A percentile compares a stretch with the other conserved stretches of the same genome.
Conservation (phyloP, 2,113 vertebrate genomes). For the Coryphaenoides rupestris region DNA sequence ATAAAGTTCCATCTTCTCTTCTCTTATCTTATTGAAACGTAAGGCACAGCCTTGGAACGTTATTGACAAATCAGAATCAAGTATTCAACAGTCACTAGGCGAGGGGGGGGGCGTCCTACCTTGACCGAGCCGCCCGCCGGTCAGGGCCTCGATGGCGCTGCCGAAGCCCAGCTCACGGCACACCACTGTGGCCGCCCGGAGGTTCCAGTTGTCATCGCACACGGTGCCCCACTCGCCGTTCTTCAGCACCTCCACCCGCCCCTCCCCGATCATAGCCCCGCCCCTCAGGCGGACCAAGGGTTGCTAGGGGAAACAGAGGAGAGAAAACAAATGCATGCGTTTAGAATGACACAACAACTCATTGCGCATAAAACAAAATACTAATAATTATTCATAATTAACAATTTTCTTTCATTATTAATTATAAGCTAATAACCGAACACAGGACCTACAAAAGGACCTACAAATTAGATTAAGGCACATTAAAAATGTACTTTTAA, state of each 20-base stretch:
- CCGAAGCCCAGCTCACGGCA: constrained; percentile 93
- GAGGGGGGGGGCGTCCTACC: constrained; percentile 62
- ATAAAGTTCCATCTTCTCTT: too few relatives aligned
- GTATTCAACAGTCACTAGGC: too few relatives aligned
- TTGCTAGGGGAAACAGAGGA: constrained; percentile 72
- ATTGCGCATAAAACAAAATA: too few relatives aligned
- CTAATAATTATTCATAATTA: too few relatives aligned
- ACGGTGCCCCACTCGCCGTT: constrained; percentile 92
- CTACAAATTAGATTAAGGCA: too few relatives aligned
- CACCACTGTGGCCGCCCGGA: constrained; percentile 85
- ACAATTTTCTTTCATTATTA: too few relatives aligned
- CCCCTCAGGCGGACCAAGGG: constrained; percentile 88
- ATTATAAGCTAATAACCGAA: too few relatives aligned
- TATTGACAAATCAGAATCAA: too few relatives aligned
- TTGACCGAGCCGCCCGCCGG: constrained; percentile 81
- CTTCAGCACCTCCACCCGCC: constrained; percentile 90
- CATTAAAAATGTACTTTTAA: too few relatives aligned
- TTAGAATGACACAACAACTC: background rate
- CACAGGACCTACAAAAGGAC: too few relatives aligned
- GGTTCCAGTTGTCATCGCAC: constrained; percentile 89
- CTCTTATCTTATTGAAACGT: too few relatives aligned
- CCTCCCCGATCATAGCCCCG: constrained; percentile 85
- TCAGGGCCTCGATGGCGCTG: constrained; percentile 86
- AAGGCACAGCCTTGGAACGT: too few relatives aligned
- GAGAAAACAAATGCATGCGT: background rate